Conservation (phyloP, 1,140 invertebrate genomes). For the Globodera ellingtonae region DNA sequence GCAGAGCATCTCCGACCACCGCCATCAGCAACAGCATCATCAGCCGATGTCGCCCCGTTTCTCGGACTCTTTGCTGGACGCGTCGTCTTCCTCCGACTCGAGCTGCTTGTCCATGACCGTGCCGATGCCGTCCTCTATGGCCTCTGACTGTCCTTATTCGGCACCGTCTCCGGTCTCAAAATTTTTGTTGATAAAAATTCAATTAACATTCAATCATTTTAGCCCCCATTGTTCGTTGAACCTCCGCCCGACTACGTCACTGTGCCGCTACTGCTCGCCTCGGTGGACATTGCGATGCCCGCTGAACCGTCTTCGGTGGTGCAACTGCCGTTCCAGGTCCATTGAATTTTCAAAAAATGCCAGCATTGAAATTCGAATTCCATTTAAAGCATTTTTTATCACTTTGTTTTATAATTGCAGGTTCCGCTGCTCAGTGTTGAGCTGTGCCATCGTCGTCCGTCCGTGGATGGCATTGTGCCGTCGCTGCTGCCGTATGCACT, state of each 20-base stretch:
- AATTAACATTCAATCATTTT: background rate
- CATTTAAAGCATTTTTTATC: background rate
- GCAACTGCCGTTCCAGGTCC: background rate
- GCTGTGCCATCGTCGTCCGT: slow-evolving; percentile 2
- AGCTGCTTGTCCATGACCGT: background rate
- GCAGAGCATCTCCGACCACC: background rate
- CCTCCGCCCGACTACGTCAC: background rate
- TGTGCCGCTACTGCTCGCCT: slow-evolving; percentile 1
- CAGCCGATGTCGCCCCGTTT: background rate
- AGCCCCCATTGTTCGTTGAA: background rate
- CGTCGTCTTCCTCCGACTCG: background rate
- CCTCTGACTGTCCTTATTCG: too few species aligned
- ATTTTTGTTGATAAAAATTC: too few species aligned
- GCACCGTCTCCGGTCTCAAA: too few species aligned
- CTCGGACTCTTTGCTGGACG: background rate
- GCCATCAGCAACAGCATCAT: background rate
- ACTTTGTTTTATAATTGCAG: background rate
- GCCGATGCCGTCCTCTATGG: background rate
- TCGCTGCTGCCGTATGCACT: background rate
- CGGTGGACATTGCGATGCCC: background rate
- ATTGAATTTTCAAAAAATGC: background rate
- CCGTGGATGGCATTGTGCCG: background rate
- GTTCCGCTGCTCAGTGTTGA: slow-evolving; percentile 2
- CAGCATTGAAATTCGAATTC: background rate
- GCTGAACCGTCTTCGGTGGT: background rate